Evolutionary conservation across 2,797 vertebrate genomes (phyloP).

Genomic region (Amblyopsis hoosieri): DNA sequence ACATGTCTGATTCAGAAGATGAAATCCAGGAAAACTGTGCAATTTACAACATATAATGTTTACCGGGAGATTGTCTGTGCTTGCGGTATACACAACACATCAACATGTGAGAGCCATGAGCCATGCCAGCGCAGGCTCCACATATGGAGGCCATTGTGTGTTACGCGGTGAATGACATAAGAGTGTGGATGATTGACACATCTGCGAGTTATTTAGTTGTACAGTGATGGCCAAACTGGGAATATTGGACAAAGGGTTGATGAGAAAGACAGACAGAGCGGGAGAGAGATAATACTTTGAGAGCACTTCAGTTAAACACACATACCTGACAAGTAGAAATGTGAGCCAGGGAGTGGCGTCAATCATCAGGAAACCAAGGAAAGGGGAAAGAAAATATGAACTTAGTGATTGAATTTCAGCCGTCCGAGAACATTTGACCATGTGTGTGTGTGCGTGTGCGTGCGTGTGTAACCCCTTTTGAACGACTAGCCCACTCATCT

Average conservation of each 20-base stretch:
- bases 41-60: slow-evolving; percentile 59
- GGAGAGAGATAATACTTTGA: background rate
- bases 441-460: slow-evolving; percentile 21
- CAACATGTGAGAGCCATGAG: slow-evolving; percentile 20
- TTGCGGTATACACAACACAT: slow-evolving; percentile 31
- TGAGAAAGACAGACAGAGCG: slow-evolving; percentile 3
- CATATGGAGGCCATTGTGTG: slow-evolving; percentile 45
- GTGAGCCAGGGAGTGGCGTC: slow-evolving; percentile 16
- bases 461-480: slow-evolving; percentile 2
- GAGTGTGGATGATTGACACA: slow-evolving; percentile 28
- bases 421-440: background rate
- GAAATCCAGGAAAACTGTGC: slow-evolving; percentile 50
- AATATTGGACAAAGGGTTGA: slow-evolving; percentile 21
- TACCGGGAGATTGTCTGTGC: slow-evolving; percentile 56
- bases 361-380: slow-evolving; percentile 24
- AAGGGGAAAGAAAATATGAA: slow-evolving; percentile 10
- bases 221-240: slow-evolving; percentile 33
- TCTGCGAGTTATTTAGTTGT: slow-evolving; percentile 9
- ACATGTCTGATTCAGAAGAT: slow-evolving; percentile 57
- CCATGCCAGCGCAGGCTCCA: slow-evolving; percentile 25
- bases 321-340: slow-evolving; percentile 61
- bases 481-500: slow-evolving; percentile 3
- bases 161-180: slow-evolving; percentile 36
- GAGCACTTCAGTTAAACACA: slow-evolving; percentile 19
- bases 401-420: slow-evolving; percentile 13